Conservation (phyloP, 2,888 invertebrate genomes). For the Pandemis heparana region DNA sequence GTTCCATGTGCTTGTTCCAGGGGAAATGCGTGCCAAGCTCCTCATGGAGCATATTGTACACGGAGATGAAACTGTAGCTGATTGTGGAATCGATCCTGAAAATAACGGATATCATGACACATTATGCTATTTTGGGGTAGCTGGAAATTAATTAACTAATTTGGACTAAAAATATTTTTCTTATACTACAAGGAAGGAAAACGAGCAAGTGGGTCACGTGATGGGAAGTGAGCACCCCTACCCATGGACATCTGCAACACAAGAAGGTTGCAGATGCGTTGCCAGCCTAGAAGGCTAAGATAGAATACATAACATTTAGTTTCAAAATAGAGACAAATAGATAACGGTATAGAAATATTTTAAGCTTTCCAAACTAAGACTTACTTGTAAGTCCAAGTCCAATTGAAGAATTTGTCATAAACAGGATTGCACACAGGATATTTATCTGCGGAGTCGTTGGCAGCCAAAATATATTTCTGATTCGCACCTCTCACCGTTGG, state of each 20-base stretch:
- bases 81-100: slow-evolving; percentile 63
- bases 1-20: slow-evolving; percentile 58
- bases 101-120: neutral
- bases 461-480: slow-evolving; percentile 75
- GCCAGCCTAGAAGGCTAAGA: too few species aligned
- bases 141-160: neutral
- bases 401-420: slow-evolving; percentile 74
- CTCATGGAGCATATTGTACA: slow-evolving; percentile 58
- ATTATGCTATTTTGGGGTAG: neutral
- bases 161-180: neutral
- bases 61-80: slow-evolving; percentile 60
- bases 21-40: slow-evolving; percentile 55
- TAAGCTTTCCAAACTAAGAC: neutral
- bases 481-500: slow-evolving; percentile 57
- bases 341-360: too few species aligned
- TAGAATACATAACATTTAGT: too few species aligned
- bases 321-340: too few species aligned
- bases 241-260: too few species aligned
- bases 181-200: too few species aligned
- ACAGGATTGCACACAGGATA: slow-evolving; percentile 66
- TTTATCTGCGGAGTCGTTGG: slow-evolving; percentile 71
- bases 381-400: slow-evolving; percentile 79
- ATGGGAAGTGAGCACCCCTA: too few species aligned
- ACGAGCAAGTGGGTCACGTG: too few species aligned
- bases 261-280: too few species aligned